Evolutionary conservation across 1,140 invertebrate species (phyloP).

Genomic region (Nylanderia fulva): DNA sequence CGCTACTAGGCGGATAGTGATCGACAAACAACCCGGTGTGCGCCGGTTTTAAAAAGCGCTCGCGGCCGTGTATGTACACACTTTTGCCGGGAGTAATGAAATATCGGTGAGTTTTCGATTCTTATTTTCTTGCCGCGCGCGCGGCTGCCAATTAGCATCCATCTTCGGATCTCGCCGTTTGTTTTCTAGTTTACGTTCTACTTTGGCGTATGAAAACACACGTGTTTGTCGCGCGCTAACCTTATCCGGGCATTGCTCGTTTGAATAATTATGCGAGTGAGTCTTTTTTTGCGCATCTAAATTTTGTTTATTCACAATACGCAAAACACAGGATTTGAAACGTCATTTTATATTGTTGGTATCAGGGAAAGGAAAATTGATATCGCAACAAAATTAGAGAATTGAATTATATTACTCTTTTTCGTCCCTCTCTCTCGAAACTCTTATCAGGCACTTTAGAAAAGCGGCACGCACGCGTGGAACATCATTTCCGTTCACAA

Average conservation of each 20-base stretch:
- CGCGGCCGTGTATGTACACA: slow-evolving; percentile 35
- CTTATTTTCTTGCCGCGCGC: slow-evolving; percentile 33
- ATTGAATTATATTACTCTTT: neutral
- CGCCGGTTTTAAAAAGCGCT: slow-evolving; percentile 43
- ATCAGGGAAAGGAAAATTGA: neutral
- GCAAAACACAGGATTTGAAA: neutral
- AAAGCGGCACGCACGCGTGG: neutral
- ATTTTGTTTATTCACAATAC: slow-evolving; percentile 5
- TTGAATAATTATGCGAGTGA: neutral
- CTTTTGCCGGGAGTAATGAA: slow-evolving; percentile 49
- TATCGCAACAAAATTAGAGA: neutral
- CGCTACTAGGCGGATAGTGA: slow-evolving; percentile 30
- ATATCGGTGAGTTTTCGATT: slow-evolving; percentile 50
- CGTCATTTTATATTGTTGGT: too few species aligned
- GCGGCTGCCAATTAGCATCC: slow-evolving; percentile 4
- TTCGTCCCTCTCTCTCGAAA: neutral
- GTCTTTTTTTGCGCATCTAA: neutral
- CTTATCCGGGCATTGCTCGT: neutral
- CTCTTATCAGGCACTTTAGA: slow-evolving; percentile 4
- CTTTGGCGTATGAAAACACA: neutral
- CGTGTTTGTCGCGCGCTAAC: slow-evolving; percentile 22
- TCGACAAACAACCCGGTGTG: slow-evolving; percentile 46
- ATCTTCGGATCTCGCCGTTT: slow-evolving; percentile 17
- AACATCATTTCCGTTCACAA: slow-evolving; percentile 67
- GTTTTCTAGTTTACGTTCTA: slow-evolving; percentile 33